Base-by-base conservation (phyloP, 2,888 invertebrate genomes). In the Nudaria mundana region DNA sequence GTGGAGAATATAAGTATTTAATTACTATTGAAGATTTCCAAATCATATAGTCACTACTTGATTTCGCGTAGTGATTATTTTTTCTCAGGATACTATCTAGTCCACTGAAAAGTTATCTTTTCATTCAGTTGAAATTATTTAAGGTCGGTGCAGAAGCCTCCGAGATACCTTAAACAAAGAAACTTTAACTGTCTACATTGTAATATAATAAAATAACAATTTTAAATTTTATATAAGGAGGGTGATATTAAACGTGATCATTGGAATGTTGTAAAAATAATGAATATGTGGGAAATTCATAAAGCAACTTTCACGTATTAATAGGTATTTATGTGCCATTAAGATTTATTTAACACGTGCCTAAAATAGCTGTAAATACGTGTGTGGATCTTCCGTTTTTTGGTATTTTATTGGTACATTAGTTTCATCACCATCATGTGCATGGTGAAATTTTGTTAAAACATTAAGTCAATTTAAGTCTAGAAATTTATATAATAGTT, bases 161-260 rank as follows among this genome's bases (percentile, higher is more conserved):
- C 47, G 44, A 52, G 44, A 54, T 48, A 54, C 49, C 57, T 52
- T 40, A 47, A 34, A 56, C 36, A 45, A 43, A 41, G 32, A 44
- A 44, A 48, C 13, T 35, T 30, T 36, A 31, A 40, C 49, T 41
- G 29, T 34, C 41, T 52, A 37, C 14, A 30, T 43, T 33, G 37
- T 32, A 46, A 34, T 25, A 37, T 26, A 20, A 40, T 24, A 37
- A 37, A 28, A 38, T 25, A 15, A 31, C 37, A 14, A 38, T 13
- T 36, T 36, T 29, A 30, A 30, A 15, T 16, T 20, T 13, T 8
- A 29, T n/a, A n/a, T n/a, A n/a, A n/a, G n/a, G n/a, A 14, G 22
- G 15, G 18, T 11, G 14, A 18, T 28, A 15, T 31, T 11, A 31
- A 37, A 18, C 20, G 32, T 38, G 38, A 38, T 32, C 32, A 38